Evolutionary conservation across 2,797 vertebrate species (phyloP).

Genomic region (Harpagifer antarcticus): DNA sequence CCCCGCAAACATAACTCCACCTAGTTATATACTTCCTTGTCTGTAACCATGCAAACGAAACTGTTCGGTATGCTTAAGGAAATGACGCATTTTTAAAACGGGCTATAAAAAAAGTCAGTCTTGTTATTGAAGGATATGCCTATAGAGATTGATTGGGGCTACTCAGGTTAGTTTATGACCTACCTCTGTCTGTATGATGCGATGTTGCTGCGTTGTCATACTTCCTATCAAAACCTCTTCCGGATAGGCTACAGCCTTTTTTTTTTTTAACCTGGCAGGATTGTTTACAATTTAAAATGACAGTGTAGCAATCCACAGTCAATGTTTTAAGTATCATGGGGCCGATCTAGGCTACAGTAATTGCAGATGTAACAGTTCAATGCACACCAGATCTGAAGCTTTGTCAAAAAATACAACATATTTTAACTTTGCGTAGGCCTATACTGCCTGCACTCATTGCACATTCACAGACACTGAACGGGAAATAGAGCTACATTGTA

Average conservation of each 20-base stretch:
- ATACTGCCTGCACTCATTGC: neutral
- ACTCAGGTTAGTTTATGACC: neutral
- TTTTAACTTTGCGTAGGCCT: neutral
- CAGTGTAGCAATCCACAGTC: neutral
- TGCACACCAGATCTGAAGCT: slow-evolving; percentile 12
- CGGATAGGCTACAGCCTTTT: neutral
- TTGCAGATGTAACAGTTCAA: neutral
- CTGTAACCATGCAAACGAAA: neutral
- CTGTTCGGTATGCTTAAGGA: neutral
- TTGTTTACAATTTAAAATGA: neutral
- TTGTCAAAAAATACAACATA: neutral
- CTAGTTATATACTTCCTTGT: slow-evolving; percentile 27
- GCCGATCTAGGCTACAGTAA: neutral
- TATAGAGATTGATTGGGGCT: no score
- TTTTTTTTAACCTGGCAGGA: neutral
- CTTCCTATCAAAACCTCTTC: slow-evolving; percentile 34
- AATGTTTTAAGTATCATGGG: neutral
- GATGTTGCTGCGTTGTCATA: neutral
- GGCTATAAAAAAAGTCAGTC: neutral
- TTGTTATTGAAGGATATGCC: neutral
- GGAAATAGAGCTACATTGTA: slow-evolving; percentile 74
- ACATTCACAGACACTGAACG: slow-evolving; percentile 8
- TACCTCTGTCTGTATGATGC: neutral
- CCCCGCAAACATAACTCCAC: neutral
- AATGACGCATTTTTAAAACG: neutral